Evolutionary conservation across 2,113 vertebrate genomes (phyloP), one percentile per base, ranked within the genome.

Genomic region (Cyanoliseus patagonus): DNA sequence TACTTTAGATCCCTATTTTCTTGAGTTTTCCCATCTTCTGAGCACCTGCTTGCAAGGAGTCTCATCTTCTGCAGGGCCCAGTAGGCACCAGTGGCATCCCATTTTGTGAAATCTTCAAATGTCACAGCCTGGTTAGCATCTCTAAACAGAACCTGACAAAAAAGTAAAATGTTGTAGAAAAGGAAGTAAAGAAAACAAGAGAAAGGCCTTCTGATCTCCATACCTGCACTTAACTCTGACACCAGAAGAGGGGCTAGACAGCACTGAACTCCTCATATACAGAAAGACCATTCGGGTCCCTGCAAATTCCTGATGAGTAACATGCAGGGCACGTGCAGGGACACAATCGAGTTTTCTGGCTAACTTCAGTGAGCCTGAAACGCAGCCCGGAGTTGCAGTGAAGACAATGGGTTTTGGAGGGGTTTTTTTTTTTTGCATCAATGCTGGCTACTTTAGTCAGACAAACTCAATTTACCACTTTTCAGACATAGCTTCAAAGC

Each of bases 11-110:
- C 51, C 70, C 25, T 31, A 0, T 55, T 75, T 83, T 27, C 49
- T 73, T 68, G 3, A 8, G 52, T 15, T 31, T n/a, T 7, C 3
- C 10, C 5, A 1, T n/a, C 42, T 39, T 33, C 86, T 51, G 31
- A 93, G 37, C 53, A 63, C 13, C 79, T 42, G 64, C 23, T 61
- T 35, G 19, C 31, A 62, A 46, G 66, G 41, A 77, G 28, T 13
- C 52, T 37, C 63, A 23, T 25, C 17, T 3, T 64, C 33, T 8
- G 8, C 61, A 55, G 51, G 79, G 76, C 76, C 78, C 59, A 70
- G 9, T 8, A 25, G 5, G 44, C 35, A 23, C 30, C 33, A 17
- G 68, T 0, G 1, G 33, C n/a, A 33, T 33, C 27, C 0, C 0
- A 39, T 24, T 64, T 23, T 27, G 5, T 18, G 35, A 31, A 37